Evolutionary conservation across 2,113 vertebrate genomes (phyloP).

Genomic region (Melanerpes formicivorus): DNA sequence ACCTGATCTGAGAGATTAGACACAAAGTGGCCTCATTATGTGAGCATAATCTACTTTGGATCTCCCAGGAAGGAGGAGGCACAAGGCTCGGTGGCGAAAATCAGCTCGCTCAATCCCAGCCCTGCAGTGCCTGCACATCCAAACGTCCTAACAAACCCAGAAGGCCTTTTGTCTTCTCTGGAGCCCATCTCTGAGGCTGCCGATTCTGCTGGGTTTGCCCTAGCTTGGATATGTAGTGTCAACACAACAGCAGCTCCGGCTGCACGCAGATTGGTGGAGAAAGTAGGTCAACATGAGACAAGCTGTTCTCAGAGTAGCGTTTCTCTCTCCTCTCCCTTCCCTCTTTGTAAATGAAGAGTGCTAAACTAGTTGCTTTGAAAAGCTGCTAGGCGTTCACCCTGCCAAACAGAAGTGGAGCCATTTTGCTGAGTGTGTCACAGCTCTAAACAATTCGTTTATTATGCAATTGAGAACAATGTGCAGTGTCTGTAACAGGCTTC

Average conservation of each 20-base stretch:
- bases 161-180: conserved; percentile 19
- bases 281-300: conserved; percentile 74
- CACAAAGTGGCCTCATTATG: not conserved
- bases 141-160: not conserved
- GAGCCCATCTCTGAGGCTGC: conserved; percentile 34
- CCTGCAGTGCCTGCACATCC: not conserved
- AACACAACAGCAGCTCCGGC: conserved; percentile 57
- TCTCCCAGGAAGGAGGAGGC: not conserved
- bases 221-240: conserved; percentile 52
- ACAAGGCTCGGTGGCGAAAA: not conserved
- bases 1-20: conserved; percentile 1
- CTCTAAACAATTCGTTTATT: not conserved
- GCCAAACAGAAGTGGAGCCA: not conserved
- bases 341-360: conserved; percentile 44
- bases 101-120: not conserved
- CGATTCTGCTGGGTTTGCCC: conserved; percentile 53
- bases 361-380: conserved; percentile 39
- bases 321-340: conserved; percentile 50
- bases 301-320: conserved; percentile 59
- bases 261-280: conserved; percentile 59
- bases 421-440: not conserved
- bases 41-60: not conserved
- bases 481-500: not conserved
- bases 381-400: not conserved
- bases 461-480: not conserved